Evolutionary conservation across 2,113 vertebrate species (phyloP), one percentile per base, ranked within the genome.

Genomic region (Malaclemys terrapin): DNA sequence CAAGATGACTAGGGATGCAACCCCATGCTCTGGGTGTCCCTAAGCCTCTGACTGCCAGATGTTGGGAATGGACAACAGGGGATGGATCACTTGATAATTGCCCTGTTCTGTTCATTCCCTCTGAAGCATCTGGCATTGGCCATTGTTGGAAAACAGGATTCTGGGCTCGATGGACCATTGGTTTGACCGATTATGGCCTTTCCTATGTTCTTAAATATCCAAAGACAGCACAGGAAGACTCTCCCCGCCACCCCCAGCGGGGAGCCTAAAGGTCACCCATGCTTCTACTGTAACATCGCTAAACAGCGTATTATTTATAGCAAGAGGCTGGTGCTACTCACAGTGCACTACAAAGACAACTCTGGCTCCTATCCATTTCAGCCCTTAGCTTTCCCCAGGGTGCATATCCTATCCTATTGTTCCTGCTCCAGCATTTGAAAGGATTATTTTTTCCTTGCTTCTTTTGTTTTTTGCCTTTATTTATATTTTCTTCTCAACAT

Each of bases 381-480:
- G 91, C 91, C 96, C 95, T 27, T 87, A 90, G 75, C 83, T 82
- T 82, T 97, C 97, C 97, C 97, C 91, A 93, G 97, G 94, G 62
- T 10, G 86, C 88, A 80, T 91, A 94, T 96, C 97, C 96, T 94
- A 94, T 62, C 94, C 96, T 90, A 98, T 97, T 98, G 97, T 98
- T 97, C 95, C 96, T 91, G 90, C 96, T 94, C 94, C 94, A 94
- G 94, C 89, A 95, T 97, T 97, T 94, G 94, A 97, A 97, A 97
- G 89, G 96, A 96, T 94, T 97, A 97, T 97, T 98, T 98, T 98
- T 97, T 95, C 96, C 97, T 98, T 96, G 93, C 38, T 95, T 52
- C 96, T 97, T 97, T 97, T 97, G 95, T 97, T 89, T 87, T 65
- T 57, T 59, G 78, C 93, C 84, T 97, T 97, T 97, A 96, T 97